Base-by-base conservation (phyloP, 30 jellyfish, hydroid and myxozoan species). In the Mastigias papua region DNA sequence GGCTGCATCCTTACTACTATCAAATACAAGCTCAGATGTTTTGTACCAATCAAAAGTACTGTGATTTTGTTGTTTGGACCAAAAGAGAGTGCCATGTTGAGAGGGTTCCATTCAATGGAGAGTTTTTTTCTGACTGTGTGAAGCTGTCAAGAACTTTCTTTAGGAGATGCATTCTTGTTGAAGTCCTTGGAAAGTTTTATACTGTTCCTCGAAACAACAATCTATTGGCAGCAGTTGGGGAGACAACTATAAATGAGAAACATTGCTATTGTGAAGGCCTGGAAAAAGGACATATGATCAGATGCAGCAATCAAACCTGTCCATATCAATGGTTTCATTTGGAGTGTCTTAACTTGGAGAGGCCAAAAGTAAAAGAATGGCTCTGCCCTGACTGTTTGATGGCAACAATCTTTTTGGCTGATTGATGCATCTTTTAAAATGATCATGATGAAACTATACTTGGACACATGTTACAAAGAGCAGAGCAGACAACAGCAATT, bases 21-120 rank as follows among this genome's bases (percentile, higher is more conserved):
- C 84, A 73, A 73, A 22, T 73, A 17, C 84, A 76, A 34, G 62
- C 75, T 16, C 75, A 76, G 62, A 42, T 80, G 50, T 33, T 34
- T 50, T 32, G 28, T 2, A 80, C 27, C 30, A 37, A 80, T 80
- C 60, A 4, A 29, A 78, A 30, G 3, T 69, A 42, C 25, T 69
- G 80, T 69, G 80, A 69, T 48, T 69, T 69, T 42, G 29, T 69
- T 31, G 80, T 69, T n/a, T 69, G 61, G 80, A 69, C 80, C n/a
- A 69, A 34, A 69, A 48, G 22, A 17, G 80, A 48, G 13, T 65
- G 50, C 61, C 80, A 69, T 48, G 31, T 69, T 28, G 80, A 69
- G 61, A 19, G 54, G 57, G 33, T 69, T 69, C 25, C 30, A 37
- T 69, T 69, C 33, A 6, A 69, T 69, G 80, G 25, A 54, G 17